Evolutionary conservation across 2,113 vertebrate species (phyloP).

Genomic region (Neopipo cinnamomea): DNA sequence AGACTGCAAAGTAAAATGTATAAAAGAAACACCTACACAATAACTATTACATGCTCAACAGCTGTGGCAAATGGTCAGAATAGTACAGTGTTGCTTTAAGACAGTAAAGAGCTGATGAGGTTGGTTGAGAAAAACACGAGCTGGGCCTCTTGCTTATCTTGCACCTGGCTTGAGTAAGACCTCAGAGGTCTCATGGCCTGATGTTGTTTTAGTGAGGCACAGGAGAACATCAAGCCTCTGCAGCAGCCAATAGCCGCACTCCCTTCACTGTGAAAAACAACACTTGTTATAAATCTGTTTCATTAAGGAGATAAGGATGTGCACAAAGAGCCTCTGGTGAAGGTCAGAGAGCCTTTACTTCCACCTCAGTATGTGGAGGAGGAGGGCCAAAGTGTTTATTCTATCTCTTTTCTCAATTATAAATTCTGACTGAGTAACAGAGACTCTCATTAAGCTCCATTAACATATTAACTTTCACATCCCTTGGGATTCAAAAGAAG

Average conservation of each 20-base stretch:
- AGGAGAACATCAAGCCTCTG: not conserved
- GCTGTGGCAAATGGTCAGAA: not conserved
- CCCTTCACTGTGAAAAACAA: not conserved
- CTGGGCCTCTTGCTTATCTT: not conserved
- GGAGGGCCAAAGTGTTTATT: not conserved
- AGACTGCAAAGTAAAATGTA: not conserved
- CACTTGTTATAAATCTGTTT: not conserved
- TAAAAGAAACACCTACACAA: not conserved
- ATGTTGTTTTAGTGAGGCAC: not conserved
- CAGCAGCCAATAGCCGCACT: not conserved
- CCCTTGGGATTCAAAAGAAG: not conserved
- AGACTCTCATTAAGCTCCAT: not conserved
- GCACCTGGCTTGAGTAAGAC: not conserved
- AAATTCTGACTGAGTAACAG: not conserved
- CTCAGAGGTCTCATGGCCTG: rapidly evolving
- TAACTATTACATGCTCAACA: not conserved
- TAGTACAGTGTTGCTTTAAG: not conserved
- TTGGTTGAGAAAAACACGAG: not conserved
- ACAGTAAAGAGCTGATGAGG: not conserved
- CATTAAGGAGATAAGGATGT: not conserved
- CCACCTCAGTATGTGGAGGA: not conserved
- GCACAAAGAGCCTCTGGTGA: not conserved
- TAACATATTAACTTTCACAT: not conserved
- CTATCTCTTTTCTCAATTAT: not conserved
- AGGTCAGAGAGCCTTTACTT: not conserved